phyloP scores from a whole-genome alignment of 2,888 invertebrate species.

The Podotricha telesiphe region DNA sequence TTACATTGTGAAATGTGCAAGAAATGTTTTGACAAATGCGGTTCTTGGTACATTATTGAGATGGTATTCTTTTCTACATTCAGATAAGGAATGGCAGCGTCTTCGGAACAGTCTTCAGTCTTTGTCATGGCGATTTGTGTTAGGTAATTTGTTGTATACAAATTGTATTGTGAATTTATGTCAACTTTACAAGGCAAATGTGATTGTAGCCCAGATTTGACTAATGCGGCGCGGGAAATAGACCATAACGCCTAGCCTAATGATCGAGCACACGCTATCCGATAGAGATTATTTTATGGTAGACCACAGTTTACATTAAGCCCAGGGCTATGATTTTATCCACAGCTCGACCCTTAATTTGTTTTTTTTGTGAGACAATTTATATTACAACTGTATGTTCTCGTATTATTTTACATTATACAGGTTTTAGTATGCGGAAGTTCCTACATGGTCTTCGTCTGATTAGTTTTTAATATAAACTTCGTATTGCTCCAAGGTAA shows the following conservation, averaged over 20 bases:
- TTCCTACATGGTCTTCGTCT: conserved; percentile 29
- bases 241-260: conserved; percentile 49
- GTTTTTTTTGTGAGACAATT: conserved; percentile 22
- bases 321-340: conserved; percentile 31
- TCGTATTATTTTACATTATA: conserved; percentile 20
- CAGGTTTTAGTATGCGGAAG: conserved; percentile 40
- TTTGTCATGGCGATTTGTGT: conserved; percentile 63
- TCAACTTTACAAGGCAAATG: conserved; percentile 48
- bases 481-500: conserved; percentile 47
- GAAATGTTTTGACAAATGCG: conserved; percentile 37
- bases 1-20: conserved; percentile 31
- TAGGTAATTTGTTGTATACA: conserved; percentile 71
- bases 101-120: conserved; percentile 63
- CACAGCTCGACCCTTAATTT: conserved; percentile 24
- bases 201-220: conserved; percentile 62
- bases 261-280: conserved; percentile 32
- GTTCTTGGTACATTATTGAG: conserved; percentile 53
- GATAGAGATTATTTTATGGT: conserved; percentile 34
- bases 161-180: conserved; percentile 58
- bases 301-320: conserved; percentile 34
- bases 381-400: conserved; percentile 22
- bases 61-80: conserved; percentile 61
- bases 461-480: conserved; percentile 46
- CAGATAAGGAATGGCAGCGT: conserved; percentile 55
- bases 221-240: conserved; percentile 40